Percentiles rank a stretch among this genome's conserved stretches.
These are phyloP conservation scores for Patiria miniata DNA, from an alignment of 35 echinoderm and acorn worm species.

Conservation along the genomic window DNA sequence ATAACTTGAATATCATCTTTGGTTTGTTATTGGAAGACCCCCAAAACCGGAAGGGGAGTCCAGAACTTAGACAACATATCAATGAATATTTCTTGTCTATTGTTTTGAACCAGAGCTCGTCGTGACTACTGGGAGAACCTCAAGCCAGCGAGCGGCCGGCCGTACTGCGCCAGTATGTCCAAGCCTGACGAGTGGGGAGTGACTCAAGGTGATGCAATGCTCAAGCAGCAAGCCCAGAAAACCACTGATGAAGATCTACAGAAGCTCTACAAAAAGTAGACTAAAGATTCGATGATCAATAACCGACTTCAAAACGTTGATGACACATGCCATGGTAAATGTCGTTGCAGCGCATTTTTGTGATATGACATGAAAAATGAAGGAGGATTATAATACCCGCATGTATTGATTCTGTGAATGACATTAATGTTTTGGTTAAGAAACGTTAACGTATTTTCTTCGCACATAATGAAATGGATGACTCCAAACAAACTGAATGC, in stretches of 20 bases:
- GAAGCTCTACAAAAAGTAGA: not conserved
- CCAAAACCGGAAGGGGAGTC: no score
- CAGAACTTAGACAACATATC: no score
- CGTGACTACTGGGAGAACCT: slow-evolving; percentile 90
- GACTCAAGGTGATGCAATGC: slow-evolving; percentile 62
- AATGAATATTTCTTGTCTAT: no score
- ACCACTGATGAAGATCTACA: slow-evolving; percentile 71
- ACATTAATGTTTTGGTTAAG: not conserved
- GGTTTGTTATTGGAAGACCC: no score
- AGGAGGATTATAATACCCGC: not conserved
- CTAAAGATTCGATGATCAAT: not conserved
- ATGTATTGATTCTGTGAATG: not conserved
- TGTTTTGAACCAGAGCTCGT: slow-evolving; percentile 46
- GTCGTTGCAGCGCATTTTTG: no score
- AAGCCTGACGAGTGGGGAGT: slow-evolving; percentile 74
- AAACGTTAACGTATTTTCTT: not conserved
- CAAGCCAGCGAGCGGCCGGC: slow-evolving; percentile 75
- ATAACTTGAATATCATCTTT: no score
- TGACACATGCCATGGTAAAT: no score
- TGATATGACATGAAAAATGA: not conserved
- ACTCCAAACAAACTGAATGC: no score
- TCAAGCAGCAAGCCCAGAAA: slow-evolving; percentile 41
- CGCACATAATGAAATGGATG: no score
- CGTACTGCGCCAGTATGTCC: slow-evolving; percentile 49
- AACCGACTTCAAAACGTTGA: no score